Conservation (phyloP, 2,113 vertebrate species). For the Stigmatopora nigra region DNA sequence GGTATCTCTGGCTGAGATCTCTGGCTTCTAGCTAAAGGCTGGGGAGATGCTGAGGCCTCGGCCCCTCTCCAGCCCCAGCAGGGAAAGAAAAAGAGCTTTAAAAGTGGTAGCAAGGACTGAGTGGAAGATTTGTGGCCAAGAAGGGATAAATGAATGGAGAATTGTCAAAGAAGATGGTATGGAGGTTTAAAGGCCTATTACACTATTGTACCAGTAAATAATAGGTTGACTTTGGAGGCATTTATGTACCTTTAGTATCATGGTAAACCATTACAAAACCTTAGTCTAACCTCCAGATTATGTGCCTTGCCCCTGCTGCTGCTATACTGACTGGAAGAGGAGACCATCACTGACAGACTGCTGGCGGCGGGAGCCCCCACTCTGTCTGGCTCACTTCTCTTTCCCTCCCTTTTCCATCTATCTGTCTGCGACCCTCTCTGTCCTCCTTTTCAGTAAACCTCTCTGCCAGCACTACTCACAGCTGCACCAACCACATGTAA, state of each 20-base stretch:
- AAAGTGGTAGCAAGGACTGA: conserved; percentile 36
- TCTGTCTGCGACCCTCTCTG: conserved; percentile 21
- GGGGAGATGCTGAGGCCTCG: conserved; percentile 66
- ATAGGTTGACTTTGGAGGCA: neutral
- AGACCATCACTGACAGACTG: conserved; percentile 69
- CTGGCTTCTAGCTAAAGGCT: conserved; percentile 71
- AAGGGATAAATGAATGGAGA: conserved; percentile 25
- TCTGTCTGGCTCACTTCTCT: conserved; percentile 39
- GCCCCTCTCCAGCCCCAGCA: conserved; percentile 74
- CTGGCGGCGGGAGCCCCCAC: conserved; percentile 54
- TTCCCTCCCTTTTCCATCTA: conserved; percentile 9
- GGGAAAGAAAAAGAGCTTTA: conserved; percentile 62
- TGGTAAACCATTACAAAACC: neutral
- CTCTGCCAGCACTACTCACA: conserved; percentile 33
- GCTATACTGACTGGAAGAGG: conserved; percentile 69
- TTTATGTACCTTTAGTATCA: neutral
- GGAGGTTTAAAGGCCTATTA: neutral
- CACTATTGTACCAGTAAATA: neutral
- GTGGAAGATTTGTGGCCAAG: conserved; percentile 26
- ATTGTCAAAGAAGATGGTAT: neutral
- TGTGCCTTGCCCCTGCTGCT: conserved; percentile 43
- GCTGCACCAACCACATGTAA: conserved; percentile 37
- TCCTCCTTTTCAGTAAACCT: conserved; percentile 22
- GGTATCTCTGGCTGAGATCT: conserved; percentile 80
- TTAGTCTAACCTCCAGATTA: neutral